phyloP scores from a whole-genome alignment of 1,140 invertebrate species.

The Holotrichia oblita region DNA sequence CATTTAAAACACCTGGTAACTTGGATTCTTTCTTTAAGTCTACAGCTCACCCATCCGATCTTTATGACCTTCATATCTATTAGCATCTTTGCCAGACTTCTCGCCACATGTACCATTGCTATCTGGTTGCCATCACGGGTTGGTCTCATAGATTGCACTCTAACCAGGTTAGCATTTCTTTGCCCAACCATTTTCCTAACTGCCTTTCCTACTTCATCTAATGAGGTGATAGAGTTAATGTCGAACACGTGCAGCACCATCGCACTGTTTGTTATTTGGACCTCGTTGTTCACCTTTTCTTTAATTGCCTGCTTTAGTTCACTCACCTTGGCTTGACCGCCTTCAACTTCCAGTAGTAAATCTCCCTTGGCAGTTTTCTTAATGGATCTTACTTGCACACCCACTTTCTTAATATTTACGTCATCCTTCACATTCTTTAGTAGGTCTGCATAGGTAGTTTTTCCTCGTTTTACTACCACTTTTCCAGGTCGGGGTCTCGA shows the following conservation, averaged over 20 bases:
- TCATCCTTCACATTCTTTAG: too few species aligned
- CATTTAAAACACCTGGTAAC: too few species aligned
- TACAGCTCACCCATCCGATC: constrained; percentile 10
- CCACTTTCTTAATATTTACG: too few species aligned
- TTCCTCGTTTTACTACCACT: neutral
- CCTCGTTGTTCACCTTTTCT: neutral
- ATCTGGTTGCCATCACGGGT: too few species aligned
- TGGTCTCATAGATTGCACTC: too few species aligned
- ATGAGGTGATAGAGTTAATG: neutral
- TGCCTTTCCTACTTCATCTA: neutral
- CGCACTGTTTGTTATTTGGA: constrained; percentile 6
- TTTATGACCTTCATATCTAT: neutral
- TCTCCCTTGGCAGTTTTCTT: too few species aligned
- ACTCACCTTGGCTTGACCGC: too few species aligned
- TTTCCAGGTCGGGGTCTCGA: neutral
- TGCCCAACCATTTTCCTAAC: neutral
- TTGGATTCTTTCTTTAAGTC: too few species aligned
- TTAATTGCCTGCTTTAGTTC: too few species aligned
- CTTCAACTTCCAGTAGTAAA: too few species aligned
- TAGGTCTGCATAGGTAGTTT: constrained; percentile 1
- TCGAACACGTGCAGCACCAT: neutral
- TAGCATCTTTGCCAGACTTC: neutral
- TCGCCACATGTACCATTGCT: too few species aligned
- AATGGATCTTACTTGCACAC: too few species aligned
- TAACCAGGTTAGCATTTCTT: neutral